These are phyloP conservation scores for Sylvietta virens DNA, from an alignment of 2,113 vertebrate genomes.

Conservation along the genomic window DNA sequence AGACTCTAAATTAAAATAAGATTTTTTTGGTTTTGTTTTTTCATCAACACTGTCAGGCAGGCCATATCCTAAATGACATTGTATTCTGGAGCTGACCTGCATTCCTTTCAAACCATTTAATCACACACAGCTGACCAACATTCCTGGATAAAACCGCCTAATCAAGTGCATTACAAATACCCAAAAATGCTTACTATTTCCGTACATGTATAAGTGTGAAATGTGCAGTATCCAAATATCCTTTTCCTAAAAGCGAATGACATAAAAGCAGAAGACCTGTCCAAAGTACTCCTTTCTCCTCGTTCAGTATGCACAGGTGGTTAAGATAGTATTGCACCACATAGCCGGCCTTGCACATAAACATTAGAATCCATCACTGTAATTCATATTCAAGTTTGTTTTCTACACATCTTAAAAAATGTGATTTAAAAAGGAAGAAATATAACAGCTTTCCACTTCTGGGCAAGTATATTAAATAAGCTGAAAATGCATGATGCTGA, in stretches of 20 bases:
- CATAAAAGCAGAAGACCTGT: background rate
- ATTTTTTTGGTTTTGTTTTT: background rate
- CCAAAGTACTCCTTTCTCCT: background rate
- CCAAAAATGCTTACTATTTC: constrained; percentile 56
- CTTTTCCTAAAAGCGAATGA: background rate
- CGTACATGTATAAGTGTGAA: constrained; percentile 52
- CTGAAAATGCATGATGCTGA: background rate
- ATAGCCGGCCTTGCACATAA: background rate
- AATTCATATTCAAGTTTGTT: background rate
- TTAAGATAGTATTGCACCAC: background rate
- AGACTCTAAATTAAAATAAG: constrained; percentile 10
- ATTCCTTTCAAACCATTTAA: constrained; percentile 67
- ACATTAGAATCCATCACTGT: background rate
- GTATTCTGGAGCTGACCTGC: constrained; percentile 48
- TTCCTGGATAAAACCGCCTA: constrained; percentile 61
- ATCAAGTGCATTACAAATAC: constrained; percentile 61
- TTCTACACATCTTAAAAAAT: background rate
- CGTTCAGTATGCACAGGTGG: background rate
- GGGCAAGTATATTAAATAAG: background rate
- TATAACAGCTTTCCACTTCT: background rate
- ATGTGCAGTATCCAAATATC: background rate
- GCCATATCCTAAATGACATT: background rate
- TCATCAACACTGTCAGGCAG: background rate
- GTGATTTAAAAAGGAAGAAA: background rate
- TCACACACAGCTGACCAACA: constrained; percentile 65